Evolutionary conservation across 2,113 vertebrate genomes (phyloP).

Genomic region (Tragelaphus strepsiceros): DNA sequence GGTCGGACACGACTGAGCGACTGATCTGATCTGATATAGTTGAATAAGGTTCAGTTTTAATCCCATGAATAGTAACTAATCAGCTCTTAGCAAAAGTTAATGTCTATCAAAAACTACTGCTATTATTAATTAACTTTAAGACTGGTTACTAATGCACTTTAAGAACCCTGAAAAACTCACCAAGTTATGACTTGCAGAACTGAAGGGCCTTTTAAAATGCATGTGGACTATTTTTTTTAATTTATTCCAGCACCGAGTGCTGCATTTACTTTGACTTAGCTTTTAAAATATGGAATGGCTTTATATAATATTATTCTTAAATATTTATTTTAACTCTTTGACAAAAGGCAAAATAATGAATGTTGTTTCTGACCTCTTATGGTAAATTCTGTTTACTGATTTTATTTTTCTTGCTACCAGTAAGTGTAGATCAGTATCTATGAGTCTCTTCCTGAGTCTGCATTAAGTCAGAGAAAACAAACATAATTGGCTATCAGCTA

Average conservation of each 20-base stretch:
- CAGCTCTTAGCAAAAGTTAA: neutral
- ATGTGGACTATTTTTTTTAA: neutral
- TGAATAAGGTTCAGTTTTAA: neutral
- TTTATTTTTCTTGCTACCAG: neutral
- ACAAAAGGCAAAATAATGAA: neutral
- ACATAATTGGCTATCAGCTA: neutral
- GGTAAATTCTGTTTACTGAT: neutral
- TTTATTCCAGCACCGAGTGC: neutral
- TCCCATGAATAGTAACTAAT: neutral
- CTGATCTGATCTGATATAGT: neutral
- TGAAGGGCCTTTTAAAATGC: neutral
- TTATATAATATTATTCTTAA: neutral
- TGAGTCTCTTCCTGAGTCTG: neutral
- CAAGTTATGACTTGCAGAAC: neutral
- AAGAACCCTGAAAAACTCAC: neutral
- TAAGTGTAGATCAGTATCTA: neutral
- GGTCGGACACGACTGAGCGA: too few relatives aligned
- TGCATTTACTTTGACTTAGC: neutral
- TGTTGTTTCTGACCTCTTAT: neutral
- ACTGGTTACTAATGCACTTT: neutral
- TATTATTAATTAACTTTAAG: neutral
- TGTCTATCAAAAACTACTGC: neutral
- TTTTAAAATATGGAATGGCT: neutral
- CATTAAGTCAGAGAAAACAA: neutral
- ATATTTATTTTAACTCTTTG: neutral